Base-by-base conservation (phyloP, 2,888 invertebrate species). In the Alcis repandata region DNA sequence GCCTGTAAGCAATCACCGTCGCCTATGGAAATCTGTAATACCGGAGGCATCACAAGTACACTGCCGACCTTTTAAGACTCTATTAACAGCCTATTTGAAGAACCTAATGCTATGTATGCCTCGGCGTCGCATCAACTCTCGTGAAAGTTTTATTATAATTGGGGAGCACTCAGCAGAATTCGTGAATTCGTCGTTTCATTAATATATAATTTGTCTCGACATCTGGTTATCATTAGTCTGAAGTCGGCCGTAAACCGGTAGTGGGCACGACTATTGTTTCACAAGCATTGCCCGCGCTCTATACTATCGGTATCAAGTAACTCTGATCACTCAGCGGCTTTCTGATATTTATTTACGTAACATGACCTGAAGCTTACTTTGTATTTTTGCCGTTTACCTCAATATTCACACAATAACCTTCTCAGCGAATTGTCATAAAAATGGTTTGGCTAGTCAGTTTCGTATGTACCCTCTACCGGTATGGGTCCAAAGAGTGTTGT, bases 161-260 rank as follows among this genome's bases (percentile, higher is more conserved):
- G n/a, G n/a, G n/a, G n/a, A n/a, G n/a, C n/a, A n/a, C n/a, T n/a
- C 36, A 36, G 33, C 19, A 13, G 13, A 32, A 11, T 48, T 40
- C 13, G 36, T 38, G 48, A 61, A 57, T 63, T 52, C 40, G 27
- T 53, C 58, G 46, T 40, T 40, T 69, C 75, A 75, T 76, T 77
- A 78, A 75, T 79, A 70, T 63, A 76, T 70, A 79, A 79, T 78
- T 76, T 70, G 76, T 83, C 84, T 79, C 82, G 69, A 78, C 77
- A 82, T 82, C 76, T 79, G 79, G 76, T 82, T 82, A 82, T 75
- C 74, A 80, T 80, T 79, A 72, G 71, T 61, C 67, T 72, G 69
- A 71, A 74, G 72, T 76, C 73, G 70, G 72, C 74, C 72, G 72
- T 73, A 76, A 77, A 77, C 69, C 77, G 73, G 78, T 70, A 79